Evolutionary conservation across 1,140 invertebrate genomes (phyloP), one percentile per base, ranked within the genome.

Genomic region (Uloborus diversus): DNA sequence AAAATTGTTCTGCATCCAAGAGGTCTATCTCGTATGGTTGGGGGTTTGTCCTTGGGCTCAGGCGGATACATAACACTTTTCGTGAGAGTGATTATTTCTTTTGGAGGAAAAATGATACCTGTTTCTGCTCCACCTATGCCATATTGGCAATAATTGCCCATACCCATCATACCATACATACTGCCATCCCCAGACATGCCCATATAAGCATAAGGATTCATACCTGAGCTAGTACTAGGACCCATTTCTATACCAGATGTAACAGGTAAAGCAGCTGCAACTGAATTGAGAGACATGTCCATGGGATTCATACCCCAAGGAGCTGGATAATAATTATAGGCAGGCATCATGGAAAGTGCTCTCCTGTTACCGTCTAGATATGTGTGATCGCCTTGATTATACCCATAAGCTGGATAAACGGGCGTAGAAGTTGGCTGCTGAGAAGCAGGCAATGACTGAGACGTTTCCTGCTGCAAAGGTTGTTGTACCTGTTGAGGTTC

Each of bases 1-100:
- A 97, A 98, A 4, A 97, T 92, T 1, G 96, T 98, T 78, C 94
- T 89, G 86, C 96, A 98, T 0, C 96, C 96, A 7, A 92, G 93
- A 13, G 96, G 96, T 59, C 93, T 89, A 83, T 94, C 93, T 64
- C 88, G 80, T 3, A 93, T 94, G 0, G 94, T 94, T 0, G 94
- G 94, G 1, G 91, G 90, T 33, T 94, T 93, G 14, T 93, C 92
- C 83, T 92, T 84, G 70, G 93, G 92, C 86, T 93, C 93, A 17
- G 96, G 96, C 49, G 96, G 95, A 83, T 93, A 93, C 27, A 97
- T 87, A 14, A 93, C 94, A 84, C 94, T 95, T 53, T 91, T 92
- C 87, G 96, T 95, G 57, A 94, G 92, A 81, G 93, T 91, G 79
- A 97, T 93, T 57, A 95, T 92, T 85, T 96, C 94, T 86, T 85